Base-by-base conservation (phyloP, 2,113 vertebrate genomes). In the Anser brachyrhynchus region DNA sequence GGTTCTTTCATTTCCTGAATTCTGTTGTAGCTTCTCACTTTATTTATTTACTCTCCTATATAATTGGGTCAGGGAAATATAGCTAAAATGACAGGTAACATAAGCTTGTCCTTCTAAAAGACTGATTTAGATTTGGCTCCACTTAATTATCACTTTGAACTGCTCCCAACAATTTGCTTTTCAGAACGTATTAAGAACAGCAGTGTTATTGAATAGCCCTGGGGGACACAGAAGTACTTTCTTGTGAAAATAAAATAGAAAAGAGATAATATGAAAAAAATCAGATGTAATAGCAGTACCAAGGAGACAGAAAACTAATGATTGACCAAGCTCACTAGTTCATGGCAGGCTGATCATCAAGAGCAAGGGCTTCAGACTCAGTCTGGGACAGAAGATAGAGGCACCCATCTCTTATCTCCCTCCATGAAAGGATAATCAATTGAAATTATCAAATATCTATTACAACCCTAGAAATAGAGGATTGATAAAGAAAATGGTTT, bases 51-150 rank as follows among this genome's bases (percentile, higher is more conserved):
- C 4, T 33, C 9, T 65, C 13, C 7, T 72, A 5, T 66, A 39
- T 77, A 59, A 59, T 0, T 29, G 0, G 17, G 9, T 3, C 9
- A 66, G 28, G 31, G 14, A 15, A 71, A 0, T 5, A 70, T 19
- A 73, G 18, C 31, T 54, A n/a, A 71, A 73, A 9, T 15, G 13
- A 39, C 49, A 82, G 44, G 52, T 58, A 71, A n/a, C 7, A 3
- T 26, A 54, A 81, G 7, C 5, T 43, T 57, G 26, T 23, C 37
- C 84, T 25, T 46, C 18, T 87, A 75, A 65, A 77, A 6, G 14
- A 64, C 26, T 43, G 31, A 9, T 67, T 73, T 74, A 49, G 2
- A 5, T 81, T 54, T 77, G 13, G 4, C 19, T 6, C 13, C 76
- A 16, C 28, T 90, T 83, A 52, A 44, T 66, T 4, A 39, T 52